These are phyloP conservation scores for Coelopa pilipes DNA, from an alignment of 2,888 invertebrate genomes.

Conservation along the genomic window DNA sequence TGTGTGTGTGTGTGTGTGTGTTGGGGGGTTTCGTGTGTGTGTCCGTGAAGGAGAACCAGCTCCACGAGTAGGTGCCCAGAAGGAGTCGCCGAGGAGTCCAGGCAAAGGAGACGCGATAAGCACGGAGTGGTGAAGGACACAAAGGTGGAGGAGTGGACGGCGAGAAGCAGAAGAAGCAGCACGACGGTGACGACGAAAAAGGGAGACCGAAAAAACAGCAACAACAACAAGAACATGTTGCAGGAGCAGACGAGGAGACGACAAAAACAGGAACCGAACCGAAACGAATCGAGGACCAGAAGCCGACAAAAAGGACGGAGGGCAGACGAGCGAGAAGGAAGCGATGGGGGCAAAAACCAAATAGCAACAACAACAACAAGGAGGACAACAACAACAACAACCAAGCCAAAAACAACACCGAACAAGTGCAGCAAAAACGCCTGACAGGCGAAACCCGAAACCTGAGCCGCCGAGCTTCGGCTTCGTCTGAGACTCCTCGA, in stretches of 20 bases:
- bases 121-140: too few species aligned
- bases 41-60: too few species aligned
- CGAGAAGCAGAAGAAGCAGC: too few species aligned
- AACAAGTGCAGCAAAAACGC: not conserved
- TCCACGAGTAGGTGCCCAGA: too few species aligned
- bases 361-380: not conserved
- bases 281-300: not conserved
- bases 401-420: not conserved
- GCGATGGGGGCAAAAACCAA: not conserved
- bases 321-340: not conserved
- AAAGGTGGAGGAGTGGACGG: too few species aligned
- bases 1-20: too few species aligned
- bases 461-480: not conserved
- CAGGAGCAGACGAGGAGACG: not conserved
- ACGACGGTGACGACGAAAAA: too few species aligned
- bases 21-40: too few species aligned
- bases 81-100: too few species aligned
- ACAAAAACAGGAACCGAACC: not conserved
- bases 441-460: conserved; percentile 3
- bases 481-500: not conserved
- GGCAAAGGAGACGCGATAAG: too few species aligned
- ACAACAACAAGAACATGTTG: conserved; percentile 1
- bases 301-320: not conserved
- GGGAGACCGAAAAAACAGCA: not conserved
- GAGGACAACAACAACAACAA: conserved; percentile 9